These are phyloP conservation scores for Clitarchus hookeri DNA, from an alignment of 2,888 invertebrate species.

Conservation along the genomic window DNA sequence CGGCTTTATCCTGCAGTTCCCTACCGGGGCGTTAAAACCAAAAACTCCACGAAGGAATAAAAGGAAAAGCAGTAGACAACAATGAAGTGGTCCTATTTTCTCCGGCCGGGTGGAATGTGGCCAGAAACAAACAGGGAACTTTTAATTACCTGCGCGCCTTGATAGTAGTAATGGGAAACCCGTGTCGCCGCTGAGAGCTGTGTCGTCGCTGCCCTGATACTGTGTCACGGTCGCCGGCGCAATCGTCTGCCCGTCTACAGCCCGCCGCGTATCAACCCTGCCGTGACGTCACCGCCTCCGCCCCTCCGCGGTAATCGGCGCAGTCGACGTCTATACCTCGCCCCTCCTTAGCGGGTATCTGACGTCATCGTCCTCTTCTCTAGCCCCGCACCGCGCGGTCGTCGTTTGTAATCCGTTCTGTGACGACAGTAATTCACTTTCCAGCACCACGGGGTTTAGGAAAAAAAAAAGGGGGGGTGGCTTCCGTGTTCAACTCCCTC, in stretches of 20 bases:
- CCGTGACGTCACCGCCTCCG: not conserved
- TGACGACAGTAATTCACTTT: too few relatives aligned
- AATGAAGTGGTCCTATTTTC: conserved; percentile 26
- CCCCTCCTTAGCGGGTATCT: not conserved
- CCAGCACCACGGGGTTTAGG: too few relatives aligned
- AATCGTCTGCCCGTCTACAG: not conserved
- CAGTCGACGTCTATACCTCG: not conserved
- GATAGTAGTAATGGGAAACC: conserved; percentile 39
- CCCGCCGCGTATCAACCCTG: not conserved
- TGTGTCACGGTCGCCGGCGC: not conserved
- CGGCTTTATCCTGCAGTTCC: not conserved
- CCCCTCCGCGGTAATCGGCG: not conserved
- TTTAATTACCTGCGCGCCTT: conserved; percentile 35
- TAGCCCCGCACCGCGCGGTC: not conserved
- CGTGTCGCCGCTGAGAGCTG: conserved; percentile 28
- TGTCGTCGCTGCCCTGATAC: conserved; percentile 3
- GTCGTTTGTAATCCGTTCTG: too few relatives aligned
- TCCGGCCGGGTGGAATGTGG: conserved; percentile 26
- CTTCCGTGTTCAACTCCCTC: too few relatives aligned
- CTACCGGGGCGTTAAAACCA: not conserved
- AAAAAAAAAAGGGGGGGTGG: too few relatives aligned
- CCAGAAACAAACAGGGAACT: conserved; percentile 35
- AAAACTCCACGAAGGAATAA: not conserved
- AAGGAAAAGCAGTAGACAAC: not conserved
- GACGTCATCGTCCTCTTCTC: not conserved